These are phyloP conservation scores for Venustaconcha ellipsiformis DNA, from an alignment of 1,140 invertebrate genomes.

Conservation along the genomic window DNA sequence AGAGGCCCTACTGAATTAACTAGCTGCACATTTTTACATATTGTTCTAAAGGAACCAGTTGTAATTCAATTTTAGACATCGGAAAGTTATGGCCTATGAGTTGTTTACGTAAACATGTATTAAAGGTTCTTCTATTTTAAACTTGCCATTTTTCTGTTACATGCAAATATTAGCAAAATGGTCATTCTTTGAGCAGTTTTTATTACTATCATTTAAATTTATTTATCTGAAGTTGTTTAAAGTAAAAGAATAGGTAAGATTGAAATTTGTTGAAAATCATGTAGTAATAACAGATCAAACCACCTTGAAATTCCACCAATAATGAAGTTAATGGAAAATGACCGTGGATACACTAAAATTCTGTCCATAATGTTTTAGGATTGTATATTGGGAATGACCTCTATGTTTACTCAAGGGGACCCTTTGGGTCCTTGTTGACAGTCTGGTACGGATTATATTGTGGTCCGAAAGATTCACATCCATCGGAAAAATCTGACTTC, in stretches of 20 bases:
- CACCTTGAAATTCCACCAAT: background rate
- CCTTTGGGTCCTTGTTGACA: slow-evolving; percentile 31
- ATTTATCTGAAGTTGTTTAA: no score
- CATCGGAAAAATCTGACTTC: slow-evolving; percentile 54
- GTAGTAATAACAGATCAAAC: background rate
- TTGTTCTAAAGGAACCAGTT: background rate
- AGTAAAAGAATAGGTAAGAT: no score
- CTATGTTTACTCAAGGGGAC: slow-evolving; percentile 4
- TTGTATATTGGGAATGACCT: background rate
- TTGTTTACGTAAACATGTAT: no score
- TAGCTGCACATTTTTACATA: background rate
- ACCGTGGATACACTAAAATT: background rate
- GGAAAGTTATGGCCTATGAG: background rate
- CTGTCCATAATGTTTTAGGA: background rate
- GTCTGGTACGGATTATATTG: slow-evolving; percentile 40
- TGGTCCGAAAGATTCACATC: slow-evolving; percentile 34
- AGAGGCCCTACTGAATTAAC: background rate
- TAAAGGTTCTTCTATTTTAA: no score
- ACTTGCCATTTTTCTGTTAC: no score
- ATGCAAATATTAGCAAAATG: no score
- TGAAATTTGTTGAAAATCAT: no score
- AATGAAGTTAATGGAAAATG: background rate
- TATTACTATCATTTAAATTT: no score
- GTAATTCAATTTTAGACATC: background rate
- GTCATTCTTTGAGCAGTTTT: no score